A percentile compares a stretch with the other conserved stretches of the same genome.
These are phyloP conservation scores for Listronotus bonariensis DNA, from an alignment of 1,140 invertebrate genomes.

Conservation along the genomic window DNA sequence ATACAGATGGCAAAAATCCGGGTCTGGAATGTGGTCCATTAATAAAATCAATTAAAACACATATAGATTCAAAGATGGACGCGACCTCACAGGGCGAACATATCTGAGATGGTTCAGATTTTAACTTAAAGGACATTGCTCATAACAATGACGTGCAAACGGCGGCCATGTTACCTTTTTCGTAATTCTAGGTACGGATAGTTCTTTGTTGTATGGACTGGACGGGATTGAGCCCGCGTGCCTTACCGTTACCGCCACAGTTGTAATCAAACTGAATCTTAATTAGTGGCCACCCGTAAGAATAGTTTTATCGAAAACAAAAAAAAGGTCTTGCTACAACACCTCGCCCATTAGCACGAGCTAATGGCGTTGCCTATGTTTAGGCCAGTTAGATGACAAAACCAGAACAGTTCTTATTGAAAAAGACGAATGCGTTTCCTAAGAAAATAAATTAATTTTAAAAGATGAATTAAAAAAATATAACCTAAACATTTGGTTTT, in stretches of 20 bases:
- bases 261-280: conserved; percentile 55
- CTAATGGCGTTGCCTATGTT: conserved; percentile 52
- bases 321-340: conserved; percentile 46
- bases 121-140: conserved; percentile 47
- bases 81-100: conserved; percentile 47
- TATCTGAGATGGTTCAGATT: conserved; percentile 54
- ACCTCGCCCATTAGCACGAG: conserved; percentile 52
- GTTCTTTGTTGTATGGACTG: conserved; percentile 45
- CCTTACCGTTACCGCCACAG: conserved; percentile 52
- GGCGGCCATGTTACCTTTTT: conserved; percentile 51
- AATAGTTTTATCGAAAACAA: conserved; percentile 47
- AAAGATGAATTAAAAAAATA: too few relatives aligned
- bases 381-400: conserved; percentile 37
- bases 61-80: conserved; percentile 47
- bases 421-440: too few relatives aligned
- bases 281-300: conserved; percentile 55
- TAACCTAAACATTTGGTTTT: too few relatives aligned
- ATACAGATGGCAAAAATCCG: conserved; percentile 45
- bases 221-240: conserved; percentile 42
- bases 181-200: conserved; percentile 52
- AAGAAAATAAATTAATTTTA: too few relatives aligned
- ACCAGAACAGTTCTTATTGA: not conserved
- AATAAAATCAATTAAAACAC: conserved; percentile 49
- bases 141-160: conserved; percentile 51
- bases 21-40: conserved; percentile 43